These are phyloP conservation scores for Vanessa tameamea DNA, from an alignment of 1,140 invertebrate genomes.

Conservation along the genomic window DNA sequence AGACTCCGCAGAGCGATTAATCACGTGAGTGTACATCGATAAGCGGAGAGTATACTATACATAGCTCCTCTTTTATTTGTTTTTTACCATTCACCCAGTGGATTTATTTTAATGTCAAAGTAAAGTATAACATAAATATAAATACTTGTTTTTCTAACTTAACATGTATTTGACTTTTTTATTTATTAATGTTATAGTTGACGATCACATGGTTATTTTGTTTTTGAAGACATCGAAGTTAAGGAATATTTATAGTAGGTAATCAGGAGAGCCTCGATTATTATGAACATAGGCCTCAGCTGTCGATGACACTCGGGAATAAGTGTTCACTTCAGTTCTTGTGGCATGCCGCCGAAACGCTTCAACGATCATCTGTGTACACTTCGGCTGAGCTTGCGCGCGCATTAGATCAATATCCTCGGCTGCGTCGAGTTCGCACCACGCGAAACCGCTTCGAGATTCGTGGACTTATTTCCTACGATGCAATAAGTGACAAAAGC, in stretches of 20 bases:
- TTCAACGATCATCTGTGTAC: constrained; percentile 72
- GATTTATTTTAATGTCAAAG: neutral
- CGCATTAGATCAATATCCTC: constrained; percentile 76
- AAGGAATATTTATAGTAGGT: neutral
- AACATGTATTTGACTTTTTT: neutral
- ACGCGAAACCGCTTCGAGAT: constrained; percentile 62
- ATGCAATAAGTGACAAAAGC: constrained; percentile 35
- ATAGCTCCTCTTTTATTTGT: too few species aligned
- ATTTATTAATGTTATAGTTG: neutral
- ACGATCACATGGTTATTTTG: neutral
- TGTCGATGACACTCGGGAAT: constrained; percentile 64
- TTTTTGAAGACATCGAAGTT: neutral
- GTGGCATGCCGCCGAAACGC: constrained; percentile 65
- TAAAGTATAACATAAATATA: neutral
- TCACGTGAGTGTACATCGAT: constrained; percentile 55
- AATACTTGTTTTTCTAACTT: neutral
- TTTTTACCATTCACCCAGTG: too few species aligned
- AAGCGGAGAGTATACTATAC: constrained; percentile 40
- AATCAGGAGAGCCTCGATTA: constrained; percentile 40
- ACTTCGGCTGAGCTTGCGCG: constrained; percentile 71
- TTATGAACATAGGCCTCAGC: constrained; percentile 50
- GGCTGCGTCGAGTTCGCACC: constrained; percentile 65
- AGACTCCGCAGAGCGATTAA: constrained; percentile 60
- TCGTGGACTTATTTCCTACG: constrained; percentile 48
- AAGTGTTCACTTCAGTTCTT: constrained; percentile 71